Base-by-base conservation (phyloP, 2,113 vertebrate genomes). In the Chionomys nivalis region DNA sequence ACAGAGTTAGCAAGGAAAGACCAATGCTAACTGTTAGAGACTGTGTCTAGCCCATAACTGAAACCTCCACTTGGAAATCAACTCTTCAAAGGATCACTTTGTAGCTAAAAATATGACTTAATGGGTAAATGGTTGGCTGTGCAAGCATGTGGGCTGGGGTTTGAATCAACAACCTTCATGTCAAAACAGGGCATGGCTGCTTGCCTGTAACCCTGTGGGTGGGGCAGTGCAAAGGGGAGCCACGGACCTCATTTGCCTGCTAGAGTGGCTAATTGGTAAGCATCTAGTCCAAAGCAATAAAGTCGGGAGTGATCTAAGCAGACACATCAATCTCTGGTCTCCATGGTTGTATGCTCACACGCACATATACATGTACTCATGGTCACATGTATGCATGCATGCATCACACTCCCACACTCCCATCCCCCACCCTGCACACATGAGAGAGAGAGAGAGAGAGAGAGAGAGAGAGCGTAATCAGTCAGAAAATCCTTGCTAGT, bases 401-500 rank as follows among this genome's bases (percentile, higher is more conserved):
- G 44, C 16, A 44, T 66, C 31, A 23, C 47, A 7, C 26, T 28
- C 31, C 17, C 14, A 52, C 75, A 77, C 44, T 24, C 23, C 9
- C 26, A 21, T 5, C 19, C 12, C 33, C 52, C 10, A 79, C 31
- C 55, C 17, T 6, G 1, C 17, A 44, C 39, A 24, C 19, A 14
- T 1, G 7, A 11, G 13, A 47, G 26, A 31, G 7, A 4, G 14
- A 49, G 44, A 49, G 44, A 33, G 31, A 72, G 28, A 8, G 3
- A 49, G 28, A 33, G 4, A 5, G 16, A 52, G 47, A 52, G 47
- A 23, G 31, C 66, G 28, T 70, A 90, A 66, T n/a, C 52, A 91
- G 77, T 85, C 92, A 97, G 94, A 97, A 97, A 95, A 90, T 89
- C 70, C 87, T 72, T 72, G 82, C 70, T 92, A 95, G 31, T 68